These are phyloP conservation scores for silkworm (Bombyx mori) DNA, from an alignment of 1,140 invertebrate genomes.

Conservation along the genomic window ASM3026992v2 NC_085110.1:2006501-2007000, in stretches of 20 bases:
- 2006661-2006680: too few species aligned
- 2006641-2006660: too few species aligned
- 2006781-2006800: constrained; percentile 30
- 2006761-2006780: constrained; percentile 27
- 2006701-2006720: constrained; percentile 26
- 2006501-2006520: constrained; percentile 43
- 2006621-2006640: too few species aligned
- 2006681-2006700: constrained; percentile 17
- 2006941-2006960: constrained; percentile 72
- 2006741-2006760: constrained; percentile 24
- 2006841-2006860: constrained; percentile 65
- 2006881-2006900: constrained; percentile 71
- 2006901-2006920: constrained; percentile 71
- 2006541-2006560: too few species aligned
- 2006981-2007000: constrained; percentile 29
- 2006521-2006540: too few species aligned
- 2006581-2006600: too few species aligned
- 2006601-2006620: too few species aligned
- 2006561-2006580: too few species aligned
- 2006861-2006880: constrained; percentile 71
- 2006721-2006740: constrained; percentile 29
- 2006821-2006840: constrained; percentile 44
- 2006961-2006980: constrained; percentile 41
- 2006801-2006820: constrained; percentile 27
- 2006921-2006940: constrained; percentile 70